Percentiles rank a stretch among this genome's conserved stretches.
Conservation (phyloP, 2,888 invertebrate genomes). For the Cheilosia impressa region DNA sequence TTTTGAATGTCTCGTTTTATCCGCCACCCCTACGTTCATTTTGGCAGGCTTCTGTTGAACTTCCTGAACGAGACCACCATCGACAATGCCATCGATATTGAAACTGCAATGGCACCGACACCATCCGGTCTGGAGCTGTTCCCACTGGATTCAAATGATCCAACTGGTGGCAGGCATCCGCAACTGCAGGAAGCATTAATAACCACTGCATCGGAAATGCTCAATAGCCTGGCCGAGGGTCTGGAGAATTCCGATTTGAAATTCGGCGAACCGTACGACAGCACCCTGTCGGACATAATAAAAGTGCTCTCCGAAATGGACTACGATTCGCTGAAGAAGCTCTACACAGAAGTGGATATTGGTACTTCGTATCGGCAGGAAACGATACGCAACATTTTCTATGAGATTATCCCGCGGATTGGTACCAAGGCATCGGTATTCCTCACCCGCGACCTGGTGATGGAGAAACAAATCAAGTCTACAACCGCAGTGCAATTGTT, state of each 20-base stretch:
- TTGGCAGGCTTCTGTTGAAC: slow-evolving; percentile 80
- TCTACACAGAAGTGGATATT: slow-evolving; percentile 86
- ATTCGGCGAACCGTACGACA: slow-evolving; percentile 83
- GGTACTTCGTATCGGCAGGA: slow-evolving; percentile 91
- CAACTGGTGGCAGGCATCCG: slow-evolving; percentile 83
- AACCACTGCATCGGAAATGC: slow-evolving; percentile 78
- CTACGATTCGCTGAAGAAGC: slow-evolving; percentile 81
- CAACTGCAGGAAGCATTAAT: slow-evolving; percentile 82
- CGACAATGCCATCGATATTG: slow-evolving; percentile 82
- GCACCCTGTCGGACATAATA: slow-evolving; percentile 82
- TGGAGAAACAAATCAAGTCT: slow-evolving; percentile 87
- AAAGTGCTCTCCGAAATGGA: slow-evolving; percentile 82
- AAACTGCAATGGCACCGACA: slow-evolving; percentile 82
- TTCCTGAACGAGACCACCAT: slow-evolving; percentile 82
- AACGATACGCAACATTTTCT: slow-evolving; percentile 89
- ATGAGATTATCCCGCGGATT: slow-evolving; percentile 89
- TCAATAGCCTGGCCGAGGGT: slow-evolving; percentile 82
- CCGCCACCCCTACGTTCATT: not conserved
- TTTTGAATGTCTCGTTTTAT: slow-evolving; percentile 5
- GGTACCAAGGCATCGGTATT: slow-evolving; percentile 87
- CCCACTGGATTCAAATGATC: slow-evolving; percentile 81
- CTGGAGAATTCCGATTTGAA: slow-evolving; percentile 82
- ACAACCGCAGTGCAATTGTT: slow-evolving; percentile 87
- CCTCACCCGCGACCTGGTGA: slow-evolving; percentile 87
- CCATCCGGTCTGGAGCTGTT: slow-evolving; percentile 80